These are phyloP conservation scores for Drosophila carrolli DNA, from an alignment of 1,140 invertebrate species.

Conservation along the genomic window DNA sequence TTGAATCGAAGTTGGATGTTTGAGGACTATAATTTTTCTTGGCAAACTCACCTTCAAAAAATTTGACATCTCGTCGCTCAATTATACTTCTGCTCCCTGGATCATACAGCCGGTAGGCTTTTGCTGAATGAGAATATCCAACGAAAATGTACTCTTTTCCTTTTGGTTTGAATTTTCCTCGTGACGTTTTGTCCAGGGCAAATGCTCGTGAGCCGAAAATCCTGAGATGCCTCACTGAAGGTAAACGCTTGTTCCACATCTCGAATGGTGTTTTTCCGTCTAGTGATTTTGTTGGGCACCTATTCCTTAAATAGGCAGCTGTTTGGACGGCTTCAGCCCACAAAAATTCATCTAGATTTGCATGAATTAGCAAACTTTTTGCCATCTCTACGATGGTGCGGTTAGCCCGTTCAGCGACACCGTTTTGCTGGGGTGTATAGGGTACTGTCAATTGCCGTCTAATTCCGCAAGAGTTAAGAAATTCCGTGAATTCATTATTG, in stretches of 20 bases:
- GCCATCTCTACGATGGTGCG: not conserved
- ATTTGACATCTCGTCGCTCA: no score
- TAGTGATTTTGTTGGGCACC: not conserved
- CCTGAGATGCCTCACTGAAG: no score
- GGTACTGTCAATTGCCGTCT: not conserved
- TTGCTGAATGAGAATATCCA: no score
- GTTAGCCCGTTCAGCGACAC: not conserved
- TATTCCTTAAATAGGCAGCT: not conserved
- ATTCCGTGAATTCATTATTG: no score
- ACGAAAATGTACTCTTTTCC: not conserved
- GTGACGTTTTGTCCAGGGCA: not conserved
- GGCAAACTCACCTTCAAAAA: no score
- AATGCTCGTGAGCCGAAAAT: not conserved
- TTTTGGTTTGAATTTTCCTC: not conserved
- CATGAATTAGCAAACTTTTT: not conserved
- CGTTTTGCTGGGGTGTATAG: not conserved
- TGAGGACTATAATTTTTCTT: no score
- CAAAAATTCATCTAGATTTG: not conserved
- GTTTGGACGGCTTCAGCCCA: not conserved
- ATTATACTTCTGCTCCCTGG: no score
- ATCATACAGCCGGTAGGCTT: no score
- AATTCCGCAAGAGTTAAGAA: not conserved
- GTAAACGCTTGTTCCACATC: not conserved
- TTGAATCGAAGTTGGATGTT: no score
- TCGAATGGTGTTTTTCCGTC: not conserved